A percentile compares a stretch with the other conserved stretches of the same genome.
These are phyloP conservation scores for Mythimna impura DNA, from an alignment of 2,888 invertebrate species.

Conservation along the genomic window DNA sequence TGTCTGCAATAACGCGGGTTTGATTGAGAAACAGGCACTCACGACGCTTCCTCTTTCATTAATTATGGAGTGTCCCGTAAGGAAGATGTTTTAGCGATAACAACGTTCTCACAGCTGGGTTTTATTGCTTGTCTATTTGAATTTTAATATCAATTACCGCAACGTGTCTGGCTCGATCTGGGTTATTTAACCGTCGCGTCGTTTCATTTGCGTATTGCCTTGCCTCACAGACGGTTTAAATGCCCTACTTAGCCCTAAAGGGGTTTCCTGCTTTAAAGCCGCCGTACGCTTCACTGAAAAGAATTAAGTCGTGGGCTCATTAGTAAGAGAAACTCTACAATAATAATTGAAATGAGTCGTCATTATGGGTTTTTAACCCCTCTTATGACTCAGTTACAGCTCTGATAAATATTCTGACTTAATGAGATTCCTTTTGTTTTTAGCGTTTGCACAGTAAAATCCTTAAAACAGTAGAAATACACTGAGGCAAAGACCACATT, in stretches of 20 bases:
- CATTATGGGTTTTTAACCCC: constrained; percentile 15
- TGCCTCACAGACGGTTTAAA: constrained; percentile 25
- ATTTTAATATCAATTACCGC: constrained; percentile 35
- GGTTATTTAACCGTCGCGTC: constrained; percentile 10
- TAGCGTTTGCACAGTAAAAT: not conserved
- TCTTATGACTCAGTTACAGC: constrained; percentile 1
- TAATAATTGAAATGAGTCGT: constrained; percentile 38
- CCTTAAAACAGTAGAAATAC: not conserved
- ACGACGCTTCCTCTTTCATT: constrained; percentile 39
- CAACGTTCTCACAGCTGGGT: constrained; percentile 13
- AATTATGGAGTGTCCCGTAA: constrained; percentile 32
- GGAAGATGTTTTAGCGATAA: constrained; percentile 25
- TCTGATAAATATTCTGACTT: not conserved
- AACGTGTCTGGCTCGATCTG: constrained; percentile 8
- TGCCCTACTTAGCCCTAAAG: constrained; percentile 39
- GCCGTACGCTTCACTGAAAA: constrained; percentile 32
- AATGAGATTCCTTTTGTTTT: constrained; percentile 1
- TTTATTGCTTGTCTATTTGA: constrained; percentile 29
- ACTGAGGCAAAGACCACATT: not conserved
- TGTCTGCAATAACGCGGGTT: constrained; percentile 29
- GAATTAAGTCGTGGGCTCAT: constrained; percentile 37
- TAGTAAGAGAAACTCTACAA: constrained; percentile 41
- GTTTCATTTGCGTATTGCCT: constrained; percentile 30
- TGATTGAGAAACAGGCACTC: constrained; percentile 36
- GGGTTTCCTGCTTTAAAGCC: constrained; percentile 38